A percentile compares a stretch with the other conserved stretches of the same genome.
phyloP scores from a whole-genome alignment of 2,888 invertebrate genomes.

The Pelosia muscerda region DNA sequence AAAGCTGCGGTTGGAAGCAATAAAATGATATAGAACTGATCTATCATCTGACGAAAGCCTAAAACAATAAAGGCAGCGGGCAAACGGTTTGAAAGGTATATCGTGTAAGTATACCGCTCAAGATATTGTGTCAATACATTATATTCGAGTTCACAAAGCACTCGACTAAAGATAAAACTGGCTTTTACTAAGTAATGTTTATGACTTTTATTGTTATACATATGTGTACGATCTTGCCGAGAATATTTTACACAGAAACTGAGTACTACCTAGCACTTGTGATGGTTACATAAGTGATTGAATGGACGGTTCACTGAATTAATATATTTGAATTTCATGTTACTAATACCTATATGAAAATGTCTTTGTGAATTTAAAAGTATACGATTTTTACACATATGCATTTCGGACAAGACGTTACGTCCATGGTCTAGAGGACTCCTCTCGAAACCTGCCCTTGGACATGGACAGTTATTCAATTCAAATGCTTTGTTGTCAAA shows the following conservation, averaged over 20 bases:
- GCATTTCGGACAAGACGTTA: too few species aligned
- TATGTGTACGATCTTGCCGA: not conserved
- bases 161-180: not conserved
- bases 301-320: not conserved
- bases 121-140: slow-evolving; percentile 21
- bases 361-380: too few species aligned
- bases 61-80: slow-evolving; percentile 33
- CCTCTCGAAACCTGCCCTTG: too few species aligned
- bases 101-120: not conserved
- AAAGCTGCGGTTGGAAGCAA: not conserved
- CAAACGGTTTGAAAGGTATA: slow-evolving; percentile 35
- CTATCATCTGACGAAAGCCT: not conserved
- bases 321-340: not conserved
- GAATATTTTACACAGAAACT: not conserved
- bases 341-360: too few species aligned
- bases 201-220: not conserved
- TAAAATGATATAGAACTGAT: not conserved
- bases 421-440: too few species aligned
- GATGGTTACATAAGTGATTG: not conserved
- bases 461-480: too few species aligned
- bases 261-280: not conserved
- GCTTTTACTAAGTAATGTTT: not conserved
- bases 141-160: not conserved
- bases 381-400: too few species aligned
- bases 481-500: too few species aligned